A percentile compares a stretch with the other conserved stretches of the same genome.
phyloP scores from a whole-genome alignment of 2,113 vertebrate species.

The Dipodomys ordii region DNA sequence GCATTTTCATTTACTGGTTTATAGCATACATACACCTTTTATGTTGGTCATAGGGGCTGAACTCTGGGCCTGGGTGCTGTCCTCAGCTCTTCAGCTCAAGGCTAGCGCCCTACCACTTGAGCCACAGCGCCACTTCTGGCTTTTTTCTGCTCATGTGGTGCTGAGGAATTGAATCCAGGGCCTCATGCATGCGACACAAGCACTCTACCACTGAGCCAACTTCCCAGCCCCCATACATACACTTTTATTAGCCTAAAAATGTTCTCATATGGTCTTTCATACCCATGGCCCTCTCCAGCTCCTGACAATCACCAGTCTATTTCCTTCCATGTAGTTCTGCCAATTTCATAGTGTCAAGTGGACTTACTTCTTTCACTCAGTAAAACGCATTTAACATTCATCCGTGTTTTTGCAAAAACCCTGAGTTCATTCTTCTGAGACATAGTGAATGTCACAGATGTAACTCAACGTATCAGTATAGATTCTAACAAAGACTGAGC shows the following conservation, averaged over 20 bases:
- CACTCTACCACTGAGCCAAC: too few species aligned
- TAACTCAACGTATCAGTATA: neutral
- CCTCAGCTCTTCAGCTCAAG: too few species aligned
- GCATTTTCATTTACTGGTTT: neutral
- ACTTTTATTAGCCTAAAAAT: neutral
- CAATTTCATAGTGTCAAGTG: neutral
- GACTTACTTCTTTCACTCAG: neutral
- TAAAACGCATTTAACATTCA: neutral
- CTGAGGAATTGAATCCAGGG: too few species aligned
- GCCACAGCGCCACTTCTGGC: too few species aligned
- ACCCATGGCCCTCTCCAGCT: neutral
- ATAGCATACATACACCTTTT: neutral
- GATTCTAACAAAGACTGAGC: neutral
- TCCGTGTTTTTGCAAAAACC: neutral
- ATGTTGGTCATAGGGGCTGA: too few species aligned
- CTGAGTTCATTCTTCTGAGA: neutral
- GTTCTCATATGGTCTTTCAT: neutral
- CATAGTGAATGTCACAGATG: neutral
- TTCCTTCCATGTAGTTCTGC: neutral
- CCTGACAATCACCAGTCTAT: neutral
- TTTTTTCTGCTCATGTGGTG: too few species aligned
- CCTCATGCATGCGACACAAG: too few species aligned
- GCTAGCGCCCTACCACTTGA: too few species aligned
- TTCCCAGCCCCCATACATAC: neutral
- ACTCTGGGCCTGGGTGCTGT: too few species aligned